Conservation (phyloP, 2,113 vertebrate genomes). For the Electrona antarctica region DNA sequence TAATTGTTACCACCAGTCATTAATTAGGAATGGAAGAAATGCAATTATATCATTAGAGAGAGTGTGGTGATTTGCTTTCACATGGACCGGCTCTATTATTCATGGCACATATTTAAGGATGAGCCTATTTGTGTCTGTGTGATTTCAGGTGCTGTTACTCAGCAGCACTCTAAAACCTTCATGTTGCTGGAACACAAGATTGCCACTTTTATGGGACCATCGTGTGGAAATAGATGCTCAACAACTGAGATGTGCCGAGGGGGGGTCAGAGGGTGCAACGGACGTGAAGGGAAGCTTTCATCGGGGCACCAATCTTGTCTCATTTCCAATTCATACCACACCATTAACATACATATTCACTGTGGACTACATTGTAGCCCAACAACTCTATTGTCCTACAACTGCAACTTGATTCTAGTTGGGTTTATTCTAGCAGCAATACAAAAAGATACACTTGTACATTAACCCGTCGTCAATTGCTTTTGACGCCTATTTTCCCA, state of each 20-base stretch:
- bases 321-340: constrained; percentile 27
- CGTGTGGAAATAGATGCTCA: constrained; percentile 58
- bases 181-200: constrained; percentile 48
- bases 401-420: background rate
- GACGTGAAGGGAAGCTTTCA: constrained; percentile 49
- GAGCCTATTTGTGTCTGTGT: constrained; percentile 62
- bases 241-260: constrained; percentile 47
- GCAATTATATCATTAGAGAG: constrained; percentile 39
- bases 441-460: too few relatives aligned
- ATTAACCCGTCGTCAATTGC: too few relatives aligned
- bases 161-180: constrained; percentile 60
- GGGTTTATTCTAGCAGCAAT: background rate
- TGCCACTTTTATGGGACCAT: constrained; percentile 62
- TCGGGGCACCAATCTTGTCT: constrained; percentile 34
- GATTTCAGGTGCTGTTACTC: constrained; percentile 60
- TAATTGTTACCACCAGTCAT: constrained; percentile 4
- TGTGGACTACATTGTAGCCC: constrained; percentile 7
- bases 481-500: too few relatives aligned
- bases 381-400: background rate
- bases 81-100: constrained; percentile 46
- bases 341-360: constrained; percentile 25
- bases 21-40: constrained; percentile 2
- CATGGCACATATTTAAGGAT: constrained; percentile 49
- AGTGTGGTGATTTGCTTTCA: constrained; percentile 31
- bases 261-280: constrained; percentile 45